phyloP scores from a whole-genome alignment of 2,113 vertebrate genomes.

The Tetrax tetrax region DNA sequence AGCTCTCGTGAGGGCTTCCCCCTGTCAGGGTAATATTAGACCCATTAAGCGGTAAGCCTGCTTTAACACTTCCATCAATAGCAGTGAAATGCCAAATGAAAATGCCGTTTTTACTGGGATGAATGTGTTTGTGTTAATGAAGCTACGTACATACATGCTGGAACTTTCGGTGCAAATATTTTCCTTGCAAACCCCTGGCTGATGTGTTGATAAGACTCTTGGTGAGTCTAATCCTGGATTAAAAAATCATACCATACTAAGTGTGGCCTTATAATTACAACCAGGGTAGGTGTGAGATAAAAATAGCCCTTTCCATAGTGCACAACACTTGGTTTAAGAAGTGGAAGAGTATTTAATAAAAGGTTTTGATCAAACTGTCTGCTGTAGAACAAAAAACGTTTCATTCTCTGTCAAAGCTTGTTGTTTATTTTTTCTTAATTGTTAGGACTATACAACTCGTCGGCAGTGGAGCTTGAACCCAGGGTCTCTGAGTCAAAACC shows the following conservation, averaged over 20 bases:
- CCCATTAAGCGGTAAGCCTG: neutral
- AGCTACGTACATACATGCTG: neutral
- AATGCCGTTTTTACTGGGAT: neutral
- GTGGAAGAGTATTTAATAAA: neutral
- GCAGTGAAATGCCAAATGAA: neutral
- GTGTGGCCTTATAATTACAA: neutral
- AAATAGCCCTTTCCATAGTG: neutral
- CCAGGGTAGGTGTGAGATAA: neutral
- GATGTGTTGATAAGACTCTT: neutral
- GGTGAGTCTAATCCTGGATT: conserved; percentile 15
- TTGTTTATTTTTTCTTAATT: neutral
- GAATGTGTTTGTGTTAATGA: neutral
- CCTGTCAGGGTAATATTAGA: neutral
- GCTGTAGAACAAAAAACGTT: neutral
- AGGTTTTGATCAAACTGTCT: neutral
- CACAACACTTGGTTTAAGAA: neutral
- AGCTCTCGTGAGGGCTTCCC: neutral
- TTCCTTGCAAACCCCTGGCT: neutral
- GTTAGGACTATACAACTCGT: neutral
- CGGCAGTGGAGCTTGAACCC: neutral
- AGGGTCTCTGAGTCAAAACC: neutral
- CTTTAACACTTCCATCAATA: neutral
- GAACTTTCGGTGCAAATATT: neutral
- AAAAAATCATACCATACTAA: neutral
- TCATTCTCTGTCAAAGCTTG: neutral